These are phyloP conservation scores for Rhinogobius similis DNA, from an alignment of 2,113 vertebrate genomes.

Conservation along the genomic window DNA sequence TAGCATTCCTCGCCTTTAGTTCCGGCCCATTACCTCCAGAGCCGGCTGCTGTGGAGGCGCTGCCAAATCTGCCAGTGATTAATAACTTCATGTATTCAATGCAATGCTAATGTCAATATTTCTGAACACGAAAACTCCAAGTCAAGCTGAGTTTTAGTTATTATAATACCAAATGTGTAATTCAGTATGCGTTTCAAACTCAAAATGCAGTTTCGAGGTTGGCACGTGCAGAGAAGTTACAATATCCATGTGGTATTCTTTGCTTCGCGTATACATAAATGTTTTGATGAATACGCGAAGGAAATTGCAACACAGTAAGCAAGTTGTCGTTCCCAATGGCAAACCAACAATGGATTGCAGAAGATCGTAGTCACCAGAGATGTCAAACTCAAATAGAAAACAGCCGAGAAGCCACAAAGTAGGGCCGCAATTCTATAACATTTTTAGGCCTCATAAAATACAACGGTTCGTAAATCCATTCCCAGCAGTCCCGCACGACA, in stretches of 20 bases:
- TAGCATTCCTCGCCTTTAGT: slow-evolving; percentile 12
- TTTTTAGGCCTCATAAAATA: background rate
- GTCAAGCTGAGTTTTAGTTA: background rate
- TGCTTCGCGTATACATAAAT: background rate
- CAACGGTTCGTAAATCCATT: background rate
- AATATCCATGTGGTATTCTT: background rate
- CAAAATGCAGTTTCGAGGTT: too few relatives aligned
- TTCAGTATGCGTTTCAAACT: background rate
- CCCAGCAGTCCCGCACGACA: background rate
- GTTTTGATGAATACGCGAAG: background rate
- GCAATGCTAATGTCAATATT: background rate
- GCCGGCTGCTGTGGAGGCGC: slow-evolving; percentile 12
- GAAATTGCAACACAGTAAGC: background rate
- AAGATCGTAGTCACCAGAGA: background rate
- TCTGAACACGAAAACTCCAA: background rate
- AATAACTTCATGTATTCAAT: slow-evolving; percentile 34
- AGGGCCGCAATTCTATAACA: background rate
- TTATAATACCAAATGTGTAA: background rate
- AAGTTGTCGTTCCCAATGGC: background rate
- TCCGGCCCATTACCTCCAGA: slow-evolving; percentile 10
- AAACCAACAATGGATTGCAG: background rate
- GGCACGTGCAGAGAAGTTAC: too few relatives aligned
- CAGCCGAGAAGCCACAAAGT: background rate
- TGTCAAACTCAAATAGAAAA: background rate
- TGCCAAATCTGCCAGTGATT: slow-evolving; percentile 17